A percentile compares a stretch with the other conserved stretches of the same genome.
These are phyloP conservation scores for Antheraea assamensis DNA, from an alignment of 2,888 invertebrate genomes.

Conservation along the genomic window DNA sequence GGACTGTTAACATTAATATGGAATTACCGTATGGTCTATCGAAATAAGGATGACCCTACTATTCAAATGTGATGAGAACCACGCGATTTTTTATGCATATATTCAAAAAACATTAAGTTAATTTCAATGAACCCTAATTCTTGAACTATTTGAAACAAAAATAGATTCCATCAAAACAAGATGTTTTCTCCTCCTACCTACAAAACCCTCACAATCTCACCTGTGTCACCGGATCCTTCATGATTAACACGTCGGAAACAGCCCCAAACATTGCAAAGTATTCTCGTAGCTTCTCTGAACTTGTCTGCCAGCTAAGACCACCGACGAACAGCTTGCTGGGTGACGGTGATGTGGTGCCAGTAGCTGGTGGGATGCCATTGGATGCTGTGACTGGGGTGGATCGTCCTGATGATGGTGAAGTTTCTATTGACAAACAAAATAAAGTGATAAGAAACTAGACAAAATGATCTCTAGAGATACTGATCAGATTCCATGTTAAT, in stretches of 20 bases:
- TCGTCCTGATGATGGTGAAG: slow-evolving; percentile 86
- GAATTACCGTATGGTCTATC: too few species aligned
- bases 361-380: slow-evolving; percentile 45
- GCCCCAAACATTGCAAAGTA: slow-evolving; percentile 96
- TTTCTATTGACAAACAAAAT: slow-evolving; percentile 56
- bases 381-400: slow-evolving; percentile 84
- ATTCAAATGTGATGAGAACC: too few species aligned
- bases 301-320: slow-evolving; percentile 96
- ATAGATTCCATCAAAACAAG: background rate
- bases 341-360: slow-evolving; percentile 77
- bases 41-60: too few species aligned
- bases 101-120: background rate
- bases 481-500: too few species aligned
- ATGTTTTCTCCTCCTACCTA: background rate
- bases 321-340: slow-evolving; percentile 95
- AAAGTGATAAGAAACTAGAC: too few species aligned
- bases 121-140: background rate
- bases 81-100: too few species aligned
- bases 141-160: background rate
- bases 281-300: slow-evolving; percentile 94
- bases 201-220: slow-evolving; percentile 65
- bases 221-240: slow-evolving; percentile 97
- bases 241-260: slow-evolving; percentile 95
- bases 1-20: too few species aligned
- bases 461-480: too few species aligned